phyloP scores from a whole-genome alignment of 2,797 vertebrate genomes.

The Podarcis lilfordi region DNA sequence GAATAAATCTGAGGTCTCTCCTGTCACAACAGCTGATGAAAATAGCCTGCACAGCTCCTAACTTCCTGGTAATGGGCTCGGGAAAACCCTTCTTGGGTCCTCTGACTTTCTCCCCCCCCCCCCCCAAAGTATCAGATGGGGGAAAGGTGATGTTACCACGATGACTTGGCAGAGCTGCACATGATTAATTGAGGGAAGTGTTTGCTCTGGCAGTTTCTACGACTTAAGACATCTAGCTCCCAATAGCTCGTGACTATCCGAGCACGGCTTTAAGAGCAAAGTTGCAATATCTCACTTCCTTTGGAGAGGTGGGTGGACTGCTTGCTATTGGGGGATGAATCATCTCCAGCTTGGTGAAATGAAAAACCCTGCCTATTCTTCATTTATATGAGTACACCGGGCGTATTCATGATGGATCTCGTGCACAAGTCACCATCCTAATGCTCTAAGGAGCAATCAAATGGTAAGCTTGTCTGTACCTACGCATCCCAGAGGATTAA shows the following conservation, averaged over 20 bases:
- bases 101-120: rapidly evolving
- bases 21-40: no score
- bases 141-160: background rate
- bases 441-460: background rate
- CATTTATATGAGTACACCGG: slow-evolving; percentile 51
- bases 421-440: background rate
- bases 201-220: background rate
- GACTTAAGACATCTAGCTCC: background rate
- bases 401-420: slow-evolving; percentile 13
- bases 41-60: no score
- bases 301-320: slow-evolving; percentile 60
- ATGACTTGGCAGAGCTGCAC: background rate
- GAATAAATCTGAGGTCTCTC: no score
- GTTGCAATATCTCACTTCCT: slow-evolving; percentile 39
- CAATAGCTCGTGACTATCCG: slow-evolving; percentile 20
- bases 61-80: no score
- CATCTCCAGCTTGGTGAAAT: slow-evolving; percentile 44
- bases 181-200: background rate
- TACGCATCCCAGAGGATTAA: background rate
- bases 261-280: slow-evolving; percentile 48
- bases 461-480: no score
- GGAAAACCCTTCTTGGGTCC: no score
- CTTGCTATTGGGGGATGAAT: slow-evolving; percentile 36
- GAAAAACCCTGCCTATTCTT: slow-evolving; percentile 40
- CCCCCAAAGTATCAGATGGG: background rate